These are phyloP conservation scores for Pterois miles DNA, from an alignment of 2,797 vertebrate genomes.

Conservation along the genomic window DNA sequence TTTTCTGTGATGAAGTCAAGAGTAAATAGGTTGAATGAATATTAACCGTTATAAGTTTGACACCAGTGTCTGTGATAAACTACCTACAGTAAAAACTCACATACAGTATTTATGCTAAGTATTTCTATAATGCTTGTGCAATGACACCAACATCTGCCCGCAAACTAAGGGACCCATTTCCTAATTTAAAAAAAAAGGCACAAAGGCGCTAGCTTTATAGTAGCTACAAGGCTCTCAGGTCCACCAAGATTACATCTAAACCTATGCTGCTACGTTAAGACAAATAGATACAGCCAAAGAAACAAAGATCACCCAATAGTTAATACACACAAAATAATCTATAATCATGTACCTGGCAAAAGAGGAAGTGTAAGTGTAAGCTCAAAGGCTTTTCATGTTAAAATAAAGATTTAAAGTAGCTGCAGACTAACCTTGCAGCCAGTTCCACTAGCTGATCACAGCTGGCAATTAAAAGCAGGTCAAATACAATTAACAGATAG, in stretches of 20 bases:
- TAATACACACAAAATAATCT: constrained; percentile 10
- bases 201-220: constrained; percentile 71
- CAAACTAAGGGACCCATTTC: constrained; percentile 54
- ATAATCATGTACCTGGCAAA: constrained; percentile 32
- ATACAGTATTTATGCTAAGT: constrained; percentile 41
- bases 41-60: constrained; percentile 13
- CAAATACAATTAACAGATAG: constrained; percentile 38
- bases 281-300: constrained; percentile 37
- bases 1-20: constrained; percentile 40
- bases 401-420: constrained; percentile 48
- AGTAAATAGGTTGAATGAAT: constrained; percentile 27
- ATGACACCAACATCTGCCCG: constrained; percentile 46
- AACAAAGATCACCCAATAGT: constrained; percentile 23
- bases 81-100: constrained; percentile 41
- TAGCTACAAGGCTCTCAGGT: constrained; percentile 72
- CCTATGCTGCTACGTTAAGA: constrained; percentile 60
- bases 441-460: constrained; percentile 34
- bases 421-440: constrained; percentile 25
- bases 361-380: constrained; percentile 35
- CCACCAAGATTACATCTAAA: constrained; percentile 54
- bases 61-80: constrained; percentile 50
- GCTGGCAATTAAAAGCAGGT: constrained; percentile 57
- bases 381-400: constrained; percentile 53
- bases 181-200: constrained; percentile 72
- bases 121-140: constrained; percentile 51